Evolutionary conservation across 2,797 vertebrate species (phyloP).

Genomic region (Adelosebastes latens): DNA sequence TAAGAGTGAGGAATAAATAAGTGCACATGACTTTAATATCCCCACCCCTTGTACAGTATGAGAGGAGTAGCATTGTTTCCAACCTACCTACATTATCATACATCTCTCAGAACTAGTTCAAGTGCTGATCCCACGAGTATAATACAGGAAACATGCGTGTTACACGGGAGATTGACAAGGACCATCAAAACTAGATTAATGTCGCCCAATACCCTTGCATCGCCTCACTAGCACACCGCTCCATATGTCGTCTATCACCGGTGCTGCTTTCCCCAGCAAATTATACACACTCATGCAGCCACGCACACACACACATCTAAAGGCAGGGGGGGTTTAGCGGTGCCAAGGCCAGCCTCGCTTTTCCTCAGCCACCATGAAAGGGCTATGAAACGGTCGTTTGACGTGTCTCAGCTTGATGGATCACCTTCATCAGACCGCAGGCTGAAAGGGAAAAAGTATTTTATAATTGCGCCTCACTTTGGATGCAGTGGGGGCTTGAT

Average conservation of each 20-base stretch:
- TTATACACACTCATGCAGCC: not conserved
- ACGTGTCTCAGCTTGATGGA: conserved; percentile 62
- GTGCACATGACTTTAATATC: not conserved
- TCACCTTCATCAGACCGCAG: conserved; percentile 59
- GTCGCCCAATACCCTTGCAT: conserved; percentile 7
- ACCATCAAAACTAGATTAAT: conserved; percentile 28
- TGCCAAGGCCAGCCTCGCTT: conserved; percentile 41
- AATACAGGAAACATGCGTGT: not conserved
- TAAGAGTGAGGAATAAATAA: not conserved
- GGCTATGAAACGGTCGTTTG: conserved; percentile 44
- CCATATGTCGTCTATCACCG: conserved; percentile 18
- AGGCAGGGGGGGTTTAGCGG: conserved; percentile 3
- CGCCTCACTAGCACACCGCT: conserved; percentile 9
- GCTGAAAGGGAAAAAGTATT: conserved; percentile 38
- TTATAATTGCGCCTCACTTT: conserved; percentile 52
- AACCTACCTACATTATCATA: not conserved
- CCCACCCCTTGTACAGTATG: too few species aligned
- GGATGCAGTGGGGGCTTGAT: conserved; percentile 2
- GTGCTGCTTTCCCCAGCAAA: conserved; percentile 5
- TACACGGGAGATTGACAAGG: conserved; percentile 1
- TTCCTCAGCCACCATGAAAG: conserved; percentile 44
- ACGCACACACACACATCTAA: not conserved
- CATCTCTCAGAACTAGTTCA: not conserved
- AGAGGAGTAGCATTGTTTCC: not conserved
- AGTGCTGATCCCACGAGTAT: not conserved